Percentiles rank a stretch among this genome's conserved stretches.
phyloP scores from a whole-genome alignment of 1,140 invertebrate genomes.

The Bombyx mandarina region DNA sequence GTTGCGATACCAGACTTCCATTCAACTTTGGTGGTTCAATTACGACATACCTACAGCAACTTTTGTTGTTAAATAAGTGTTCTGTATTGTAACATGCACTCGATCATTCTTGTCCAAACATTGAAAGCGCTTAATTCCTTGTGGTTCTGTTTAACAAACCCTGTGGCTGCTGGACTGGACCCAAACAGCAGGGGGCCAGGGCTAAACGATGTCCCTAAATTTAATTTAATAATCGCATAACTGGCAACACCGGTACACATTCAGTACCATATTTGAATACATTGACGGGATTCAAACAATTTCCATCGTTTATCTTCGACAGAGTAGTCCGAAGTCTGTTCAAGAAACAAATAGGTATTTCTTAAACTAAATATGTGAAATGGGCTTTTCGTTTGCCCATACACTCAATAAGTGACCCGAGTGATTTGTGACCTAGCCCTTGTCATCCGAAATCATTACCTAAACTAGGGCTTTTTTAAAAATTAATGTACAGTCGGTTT shows the following conservation, averaged over 20 bases:
- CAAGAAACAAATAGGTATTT: neutral
- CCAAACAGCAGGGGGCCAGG: constrained; percentile 29
- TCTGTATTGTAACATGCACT: neutral
- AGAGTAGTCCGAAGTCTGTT: neutral
- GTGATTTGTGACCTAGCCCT: too few relatives aligned
- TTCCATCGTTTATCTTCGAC: neutral
- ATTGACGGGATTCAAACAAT: neutral
- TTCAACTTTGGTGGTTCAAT: too few relatives aligned
- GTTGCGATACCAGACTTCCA: too few relatives aligned
- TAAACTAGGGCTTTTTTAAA: too few relatives aligned
- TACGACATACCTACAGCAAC: too few relatives aligned
- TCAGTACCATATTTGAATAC: neutral
- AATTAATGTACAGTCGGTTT: too few relatives aligned
- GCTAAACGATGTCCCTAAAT: neutral
- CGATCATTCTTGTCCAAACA: constrained; percentile 21
- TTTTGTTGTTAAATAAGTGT: too few relatives aligned
- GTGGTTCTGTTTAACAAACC: constrained; percentile 17
- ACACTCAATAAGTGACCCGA: too few relatives aligned
- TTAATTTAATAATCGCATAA: constrained; percentile 51
- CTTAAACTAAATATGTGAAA: too few relatives aligned
- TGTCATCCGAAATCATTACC: too few relatives aligned
- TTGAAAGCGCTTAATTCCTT: constrained; percentile 21
- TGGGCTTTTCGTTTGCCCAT: too few relatives aligned
- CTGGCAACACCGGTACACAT: constrained; percentile 11
- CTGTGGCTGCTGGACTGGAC: constrained; percentile 29